Evolutionary conservation across 2,797 vertebrate species (phyloP).

Genomic region (Apogon hyalosoma): DNA sequence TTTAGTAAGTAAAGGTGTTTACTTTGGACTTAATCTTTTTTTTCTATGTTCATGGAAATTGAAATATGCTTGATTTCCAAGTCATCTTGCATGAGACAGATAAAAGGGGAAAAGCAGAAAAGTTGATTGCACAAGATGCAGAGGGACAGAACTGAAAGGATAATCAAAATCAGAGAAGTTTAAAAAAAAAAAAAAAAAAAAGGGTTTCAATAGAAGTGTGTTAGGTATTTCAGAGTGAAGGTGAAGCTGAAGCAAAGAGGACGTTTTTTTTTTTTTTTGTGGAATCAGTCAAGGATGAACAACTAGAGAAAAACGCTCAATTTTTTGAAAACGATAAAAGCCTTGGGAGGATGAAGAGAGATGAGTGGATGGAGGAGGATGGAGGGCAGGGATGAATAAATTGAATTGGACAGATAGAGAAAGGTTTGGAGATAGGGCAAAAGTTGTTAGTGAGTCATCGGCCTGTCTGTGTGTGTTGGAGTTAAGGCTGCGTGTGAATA

Average conservation of each 20-base stretch:
- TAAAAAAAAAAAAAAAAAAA: too few relatives aligned
- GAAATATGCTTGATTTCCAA: slow-evolving; percentile 2
- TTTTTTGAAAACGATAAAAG: slow-evolving; percentile 57
- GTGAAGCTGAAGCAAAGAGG: background rate
- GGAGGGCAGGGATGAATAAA: slow-evolving; percentile 50
- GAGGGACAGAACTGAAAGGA: background rate
- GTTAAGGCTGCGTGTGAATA: slow-evolving; percentile 23
- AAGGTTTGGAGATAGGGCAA: slow-evolving; percentile 55
- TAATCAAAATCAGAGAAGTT: background rate
- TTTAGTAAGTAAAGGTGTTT: too few relatives aligned
- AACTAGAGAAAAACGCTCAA: background rate
- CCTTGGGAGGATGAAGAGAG: slow-evolving; percentile 51
- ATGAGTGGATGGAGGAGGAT: slow-evolving; percentile 43
- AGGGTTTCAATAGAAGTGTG: background rate
- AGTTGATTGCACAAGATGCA: background rate
- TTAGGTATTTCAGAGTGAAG: slow-evolving; percentile 18
- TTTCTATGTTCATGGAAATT: too few relatives aligned
- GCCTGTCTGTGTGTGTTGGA: slow-evolving; percentile 37
- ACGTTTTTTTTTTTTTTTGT: background rate
- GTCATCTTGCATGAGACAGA: background rate
- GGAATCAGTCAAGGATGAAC: slow-evolving; percentile 41
- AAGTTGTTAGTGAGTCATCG: slow-evolving; percentile 54
- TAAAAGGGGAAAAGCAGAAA: background rate
- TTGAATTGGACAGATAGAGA: slow-evolving; percentile 56
- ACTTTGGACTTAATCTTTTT: too few relatives aligned